Evolutionary conservation across 2,888 invertebrate genomes (phyloP).

Genomic region (Lasioglossum oenotherae): DNA sequence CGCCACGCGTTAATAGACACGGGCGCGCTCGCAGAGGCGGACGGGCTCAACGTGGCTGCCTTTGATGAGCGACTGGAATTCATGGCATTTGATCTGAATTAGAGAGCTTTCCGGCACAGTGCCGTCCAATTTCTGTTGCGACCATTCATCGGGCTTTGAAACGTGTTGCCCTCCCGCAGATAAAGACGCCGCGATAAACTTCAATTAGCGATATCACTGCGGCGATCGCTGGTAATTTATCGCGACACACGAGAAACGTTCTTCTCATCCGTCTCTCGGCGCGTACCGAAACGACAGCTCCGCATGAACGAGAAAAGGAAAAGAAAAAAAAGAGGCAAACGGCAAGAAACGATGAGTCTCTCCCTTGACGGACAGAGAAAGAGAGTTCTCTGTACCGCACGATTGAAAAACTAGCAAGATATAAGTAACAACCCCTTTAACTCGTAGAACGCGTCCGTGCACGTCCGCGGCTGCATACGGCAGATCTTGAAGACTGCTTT

Average conservation of each 20-base stretch:
- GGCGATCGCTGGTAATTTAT: conserved; percentile 45
- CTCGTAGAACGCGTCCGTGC: conserved; percentile 54
- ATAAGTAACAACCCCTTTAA: conserved; percentile 56
- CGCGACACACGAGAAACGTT: background rate
- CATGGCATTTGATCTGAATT: conserved; percentile 54
- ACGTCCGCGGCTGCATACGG: conserved; percentile 53
- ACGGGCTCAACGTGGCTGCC: background rate
- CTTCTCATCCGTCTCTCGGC: background rate
- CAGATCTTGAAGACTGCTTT: conserved; percentile 64
- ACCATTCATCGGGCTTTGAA: conserved; percentile 46
- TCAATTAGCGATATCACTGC: conserved; percentile 39
- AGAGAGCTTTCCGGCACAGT: conserved; percentile 28
- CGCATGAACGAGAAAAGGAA: background rate
- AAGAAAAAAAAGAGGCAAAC: background rate
- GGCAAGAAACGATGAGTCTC: conserved; percentile 2
- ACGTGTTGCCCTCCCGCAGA: conserved; percentile 17
- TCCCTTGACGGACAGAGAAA: background rate
- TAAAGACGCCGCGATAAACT: conserved; percentile 51
- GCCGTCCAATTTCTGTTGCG: conserved; percentile 44
- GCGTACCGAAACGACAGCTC: background rate
- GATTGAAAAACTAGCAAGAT: conserved; percentile 43
- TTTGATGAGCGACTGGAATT: conserved; percentile 48
- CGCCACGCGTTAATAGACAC: conserved; percentile 31
- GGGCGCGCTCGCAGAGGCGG: background rate
- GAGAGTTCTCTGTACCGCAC: background rate